Evolutionary conservation across 1,140 invertebrate species (phyloP), one percentile per base, ranked within the genome.

Genomic region (Holcopasites calliopsidis): DNA sequence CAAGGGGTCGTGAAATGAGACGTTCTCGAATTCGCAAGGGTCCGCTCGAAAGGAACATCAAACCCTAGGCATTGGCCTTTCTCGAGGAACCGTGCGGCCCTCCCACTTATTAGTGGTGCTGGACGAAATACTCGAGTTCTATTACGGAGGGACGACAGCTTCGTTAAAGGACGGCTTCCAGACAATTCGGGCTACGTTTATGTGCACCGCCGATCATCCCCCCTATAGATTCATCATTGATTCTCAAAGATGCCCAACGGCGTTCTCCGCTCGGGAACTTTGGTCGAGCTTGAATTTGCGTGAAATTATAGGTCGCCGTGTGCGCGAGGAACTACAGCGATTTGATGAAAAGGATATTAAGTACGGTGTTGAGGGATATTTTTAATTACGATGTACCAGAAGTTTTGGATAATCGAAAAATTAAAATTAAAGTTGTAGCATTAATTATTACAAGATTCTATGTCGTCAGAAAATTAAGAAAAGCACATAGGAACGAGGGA

Each of bases 1-100:
- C 52, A 62, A 74, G 64, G 80, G 81, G 70, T 78, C 68, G 79
- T 69, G 70, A 78, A 82, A 85, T 79, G 80, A 86, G 82, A 86
- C 77, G 75, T 80, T 79, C 78, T 80, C 73, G 75, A 79, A 84
- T 83, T 82, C 77, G 77, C 66, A 44, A 73, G 62, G 76, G 78
- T 64, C 52, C 54, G 52, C 70, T 49, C 60, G 65, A 69, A 61
- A 74, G 75, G 68, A 79, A 69, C 73, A 68, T 65, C 70, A 62
- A 72, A 57, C 77, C 66, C 57, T 58, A 44, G 42, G 26, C 62
- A 57, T 47, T 44, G 61, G 47, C 38, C 75, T 71, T 82, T 65
- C 70, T 66, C 62, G 57, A 68, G 62, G 40, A 79, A 79, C 72
- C 66, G 69, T 73, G 61, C 8, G 40, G 52, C 65, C 71, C 58